Percentiles rank a stretch among this genome's conserved stretches.
phyloP scores from a whole-genome alignment of 2,113 vertebrate genomes.

The Climacteris rufus region DNA sequence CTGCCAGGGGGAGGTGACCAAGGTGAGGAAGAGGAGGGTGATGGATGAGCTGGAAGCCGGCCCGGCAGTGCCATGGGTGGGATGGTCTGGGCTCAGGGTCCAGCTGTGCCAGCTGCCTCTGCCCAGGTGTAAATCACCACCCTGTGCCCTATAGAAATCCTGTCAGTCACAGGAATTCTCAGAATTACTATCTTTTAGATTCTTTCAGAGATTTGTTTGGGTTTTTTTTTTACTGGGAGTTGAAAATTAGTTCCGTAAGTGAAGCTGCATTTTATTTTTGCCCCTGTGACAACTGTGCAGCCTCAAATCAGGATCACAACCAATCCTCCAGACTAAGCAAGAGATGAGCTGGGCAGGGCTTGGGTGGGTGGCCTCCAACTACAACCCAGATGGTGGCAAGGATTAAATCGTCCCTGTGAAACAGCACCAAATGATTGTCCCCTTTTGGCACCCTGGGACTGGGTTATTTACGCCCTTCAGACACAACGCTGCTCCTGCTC shows the following conservation, averaged over 20 bases:
- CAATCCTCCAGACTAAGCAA: background rate
- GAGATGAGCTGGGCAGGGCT: background rate
- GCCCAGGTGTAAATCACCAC: background rate
- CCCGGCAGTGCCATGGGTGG: rapidly evolving
- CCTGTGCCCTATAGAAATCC: background rate
- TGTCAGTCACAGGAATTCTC: background rate
- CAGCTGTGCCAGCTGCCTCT: background rate
- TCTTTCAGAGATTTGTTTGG: background rate
- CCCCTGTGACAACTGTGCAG: background rate
- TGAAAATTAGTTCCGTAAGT: background rate
- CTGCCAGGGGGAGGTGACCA: background rate
- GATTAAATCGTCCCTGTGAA: background rate
- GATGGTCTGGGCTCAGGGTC: background rate
- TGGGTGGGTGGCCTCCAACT: background rate
- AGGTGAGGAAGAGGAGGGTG: background rate
- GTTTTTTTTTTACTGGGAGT: background rate
- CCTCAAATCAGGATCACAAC: background rate
- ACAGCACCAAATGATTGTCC: background rate
- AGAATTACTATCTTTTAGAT: background rate
- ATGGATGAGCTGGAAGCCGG: background rate
- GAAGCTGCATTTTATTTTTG: background rate
- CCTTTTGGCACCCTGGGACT: background rate
- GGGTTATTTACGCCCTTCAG: background rate
- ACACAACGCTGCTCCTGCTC: rapidly evolving
- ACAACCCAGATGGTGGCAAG: background rate